Percentiles rank a stretch among this genome's conserved stretches.
Conservation (phyloP, 1,140 invertebrate species). For the Euura lappo region DNA sequence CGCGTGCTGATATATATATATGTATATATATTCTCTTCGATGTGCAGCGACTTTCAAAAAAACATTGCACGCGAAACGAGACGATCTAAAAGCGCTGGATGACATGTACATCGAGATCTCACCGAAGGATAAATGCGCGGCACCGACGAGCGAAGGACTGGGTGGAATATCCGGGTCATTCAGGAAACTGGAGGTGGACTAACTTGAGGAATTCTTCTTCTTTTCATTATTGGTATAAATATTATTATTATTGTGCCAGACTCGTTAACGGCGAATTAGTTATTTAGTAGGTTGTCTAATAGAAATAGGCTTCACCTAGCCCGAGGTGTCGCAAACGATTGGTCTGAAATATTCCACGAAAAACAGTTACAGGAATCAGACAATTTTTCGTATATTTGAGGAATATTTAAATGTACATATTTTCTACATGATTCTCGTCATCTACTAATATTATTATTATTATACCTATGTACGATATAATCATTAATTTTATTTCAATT, state of each 20-base stretch:
- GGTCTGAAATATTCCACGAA: background rate
- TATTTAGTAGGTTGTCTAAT: background rate
- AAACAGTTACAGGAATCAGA: too few relatives aligned
- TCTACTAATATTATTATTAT: background rate
- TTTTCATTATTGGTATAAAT: background rate
- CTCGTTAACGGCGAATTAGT: background rate
- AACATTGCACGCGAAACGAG: slow-evolving; percentile 67
- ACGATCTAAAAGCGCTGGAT: slow-evolving; percentile 74
- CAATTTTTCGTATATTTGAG: background rate
- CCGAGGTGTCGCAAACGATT: background rate
- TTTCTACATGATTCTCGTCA: background rate
- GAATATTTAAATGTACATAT: background rate
- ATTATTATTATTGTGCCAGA: background rate
- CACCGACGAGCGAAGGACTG: slow-evolving; percentile 68
- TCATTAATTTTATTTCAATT: slow-evolving; percentile 2
- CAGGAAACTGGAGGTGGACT: slow-evolving; percentile 83
- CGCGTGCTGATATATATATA: background rate
- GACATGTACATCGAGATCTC: slow-evolving; percentile 80
- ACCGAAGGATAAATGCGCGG: slow-evolving; percentile 65
- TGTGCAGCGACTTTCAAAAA: slow-evolving; percentile 67
- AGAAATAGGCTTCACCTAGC: background rate
- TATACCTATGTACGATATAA: background rate
- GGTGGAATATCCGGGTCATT: slow-evolving; percentile 78
- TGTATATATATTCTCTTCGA: slow-evolving; percentile 11
- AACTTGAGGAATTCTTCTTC: slow-evolving; percentile 35